Conservation (phyloP, 2,888 invertebrate species). For the Lasioglossum leucozonium region DNA sequence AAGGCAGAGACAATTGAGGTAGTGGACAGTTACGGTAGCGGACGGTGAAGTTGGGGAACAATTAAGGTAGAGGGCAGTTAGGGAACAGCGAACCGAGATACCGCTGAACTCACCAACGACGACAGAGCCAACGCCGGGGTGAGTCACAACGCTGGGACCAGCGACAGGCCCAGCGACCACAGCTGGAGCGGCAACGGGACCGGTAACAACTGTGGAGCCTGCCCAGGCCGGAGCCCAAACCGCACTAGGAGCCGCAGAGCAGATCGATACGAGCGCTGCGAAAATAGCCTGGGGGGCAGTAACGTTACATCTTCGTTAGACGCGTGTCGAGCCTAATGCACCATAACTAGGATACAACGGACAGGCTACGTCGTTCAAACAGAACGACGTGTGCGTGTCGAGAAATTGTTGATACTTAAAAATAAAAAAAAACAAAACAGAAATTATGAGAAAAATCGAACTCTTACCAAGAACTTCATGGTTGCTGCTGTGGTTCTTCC, state of each 20-base stretch:
- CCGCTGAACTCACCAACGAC: constrained; percentile 46
- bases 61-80: rapidly evolving
- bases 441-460: neutral
- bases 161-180: constrained; percentile 78
- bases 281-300: constrained; percentile 41
- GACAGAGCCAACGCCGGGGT: constrained; percentile 59
- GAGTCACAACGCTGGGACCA: constrained; percentile 71
- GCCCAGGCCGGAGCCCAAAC: constrained; percentile 69
- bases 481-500: neutral
- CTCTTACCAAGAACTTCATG: constrained; percentile 60
- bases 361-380: too few relatives aligned
- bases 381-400: too few relatives aligned
- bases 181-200: constrained; percentile 79
- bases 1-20: too few relatives aligned
- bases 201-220: constrained; percentile 78
- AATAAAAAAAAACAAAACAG: too few relatives aligned
- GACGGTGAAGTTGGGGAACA: too few relatives aligned
- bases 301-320: neutral
- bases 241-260: constrained; percentile 69
- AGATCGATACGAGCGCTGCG: constrained; percentile 54
- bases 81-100: too few relatives aligned
- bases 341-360: neutral
- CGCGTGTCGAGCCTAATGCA: neutral
- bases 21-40: too few relatives aligned
- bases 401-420: too few relatives aligned